phyloP scores from a whole-genome alignment of 2,888 invertebrate species.

The Leucophenga montana region DNA sequence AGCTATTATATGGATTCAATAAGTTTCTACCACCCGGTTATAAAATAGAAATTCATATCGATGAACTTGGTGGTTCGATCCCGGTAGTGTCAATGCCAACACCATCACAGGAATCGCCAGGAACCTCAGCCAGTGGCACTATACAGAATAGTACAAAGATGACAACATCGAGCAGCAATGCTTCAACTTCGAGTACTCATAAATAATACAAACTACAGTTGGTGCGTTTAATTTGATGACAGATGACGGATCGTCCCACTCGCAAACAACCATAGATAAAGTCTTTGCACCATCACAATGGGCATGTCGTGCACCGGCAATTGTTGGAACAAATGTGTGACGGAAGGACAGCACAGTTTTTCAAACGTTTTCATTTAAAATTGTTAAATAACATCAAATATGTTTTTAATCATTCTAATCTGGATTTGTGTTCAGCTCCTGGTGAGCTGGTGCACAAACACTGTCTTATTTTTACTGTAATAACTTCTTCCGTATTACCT shows the following conservation, averaged over 20 bases:
- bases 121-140: slow-evolving; percentile 61
- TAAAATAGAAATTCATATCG: slow-evolving; percentile 97
- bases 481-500: too few species aligned
- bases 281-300: slow-evolving; percentile 60
- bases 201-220: slow-evolving; percentile 49
- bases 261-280: slow-evolving; percentile 69
- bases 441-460: too few species aligned
- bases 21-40: slow-evolving; percentile 99
- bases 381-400: too few species aligned
- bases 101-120: slow-evolving; percentile 74
- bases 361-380: too few species aligned
- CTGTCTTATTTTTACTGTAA: too few species aligned
- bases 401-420: too few species aligned
- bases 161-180: slow-evolving; percentile 29
- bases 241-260: slow-evolving; percentile 66
- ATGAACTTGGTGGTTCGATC: slow-evolving; percentile 82
- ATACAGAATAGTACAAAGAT: slow-evolving; percentile 61
- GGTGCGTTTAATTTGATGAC: slow-evolving; percentile 72
- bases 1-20: slow-evolving; percentile 98
- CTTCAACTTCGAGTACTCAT: slow-evolving; percentile 31
- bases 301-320: slow-evolving; percentile 56
- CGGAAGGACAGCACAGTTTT: too few species aligned
- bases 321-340: too few species aligned
- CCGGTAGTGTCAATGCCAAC: slow-evolving; percentile 86
- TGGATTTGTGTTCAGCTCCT: too few species aligned